Base-by-base conservation (phyloP, 2,113 vertebrate genomes). In the Poeciliopsis occidentalis region DNA sequence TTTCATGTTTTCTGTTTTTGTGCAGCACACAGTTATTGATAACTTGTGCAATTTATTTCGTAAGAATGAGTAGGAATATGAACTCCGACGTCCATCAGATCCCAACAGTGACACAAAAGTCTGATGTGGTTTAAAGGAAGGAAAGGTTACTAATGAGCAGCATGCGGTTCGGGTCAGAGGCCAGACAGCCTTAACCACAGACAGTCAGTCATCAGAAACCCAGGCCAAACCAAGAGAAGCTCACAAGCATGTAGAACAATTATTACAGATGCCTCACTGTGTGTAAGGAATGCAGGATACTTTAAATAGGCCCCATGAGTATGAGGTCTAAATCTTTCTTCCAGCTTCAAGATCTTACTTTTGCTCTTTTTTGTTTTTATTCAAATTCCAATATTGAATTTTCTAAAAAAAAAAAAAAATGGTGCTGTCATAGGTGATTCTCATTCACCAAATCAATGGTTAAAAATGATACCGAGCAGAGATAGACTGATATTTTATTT, bases 31-130 rank as follows among this genome's bases (percentile, higher is more conserved):
- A 8, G 44, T 47, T 19, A 44, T 4, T 44, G 17, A 15, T 17
- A 13, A 44, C 15, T 44, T 39, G 1, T 0, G 39, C 13, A 41
- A 41, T 73, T 12, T 65, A 64, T 22, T 65, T n/a, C 51, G 63
- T 57, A 29, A 29, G 29, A 29, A 29, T 29, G 29, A 29, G 29
- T 29, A 30, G 31, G 47, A n/a, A 71, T 27, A 68, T 81, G 24
- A 86, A 75, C 79, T 76, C 34, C 22, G 73, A 27, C 66, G 74
- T 79, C 90, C 91, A 81, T 87, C 87, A 92, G 90, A 88, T 90
- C 89, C 90, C 90, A 88, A 90, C 80, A 90, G 81, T 65, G 78
- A 72, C 77, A 73, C 81, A 11, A 41, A 34, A 64, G 64, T 44
- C 39, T 19, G 34, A 15, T 65, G 68, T 34, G 61, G 57, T 24